Conservation (phyloP, 2,113 vertebrate species). For the Anguilla japonica region DNA sequence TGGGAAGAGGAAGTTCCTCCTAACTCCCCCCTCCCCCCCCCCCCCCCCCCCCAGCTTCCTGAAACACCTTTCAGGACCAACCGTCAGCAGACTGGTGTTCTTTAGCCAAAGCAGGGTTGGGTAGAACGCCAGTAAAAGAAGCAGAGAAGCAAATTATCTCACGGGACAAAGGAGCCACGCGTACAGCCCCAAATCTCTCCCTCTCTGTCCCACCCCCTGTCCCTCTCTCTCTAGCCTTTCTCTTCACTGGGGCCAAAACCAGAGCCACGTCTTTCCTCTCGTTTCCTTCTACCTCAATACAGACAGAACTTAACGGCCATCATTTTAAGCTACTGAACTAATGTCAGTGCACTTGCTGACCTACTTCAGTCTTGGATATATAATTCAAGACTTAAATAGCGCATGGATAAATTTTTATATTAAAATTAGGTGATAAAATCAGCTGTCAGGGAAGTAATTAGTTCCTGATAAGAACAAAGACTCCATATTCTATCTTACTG, state of each 20-base stretch:
- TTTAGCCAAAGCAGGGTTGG: conserved; percentile 66
- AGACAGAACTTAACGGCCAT: no score
- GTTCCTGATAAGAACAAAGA: not conserved
- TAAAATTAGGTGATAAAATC: not conserved
- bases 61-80: conserved; percentile 54
- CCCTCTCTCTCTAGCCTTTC: no score
- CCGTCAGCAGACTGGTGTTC: conserved; percentile 69
- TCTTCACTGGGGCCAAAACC: no score
- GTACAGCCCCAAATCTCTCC: conserved; percentile 11
- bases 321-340: no score
- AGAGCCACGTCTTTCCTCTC: no score
- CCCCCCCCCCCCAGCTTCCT: conserved; percentile 34
- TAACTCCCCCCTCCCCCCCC: conserved; percentile 35
- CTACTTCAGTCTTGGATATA: no score
- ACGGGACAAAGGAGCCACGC: conserved; percentile 45
- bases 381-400: no score
- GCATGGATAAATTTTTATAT: not conserved
- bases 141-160: not conserved
- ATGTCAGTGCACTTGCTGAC: no score
- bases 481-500: not conserved
- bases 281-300: no score
- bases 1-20: conserved; percentile 64
- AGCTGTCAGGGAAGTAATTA: not conserved
- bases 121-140: conserved; percentile 48
- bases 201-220: conserved; percentile 14